phyloP scores from a whole-genome alignment of 2,113 vertebrate genomes.

The Anguilla rostrata region DNA sequence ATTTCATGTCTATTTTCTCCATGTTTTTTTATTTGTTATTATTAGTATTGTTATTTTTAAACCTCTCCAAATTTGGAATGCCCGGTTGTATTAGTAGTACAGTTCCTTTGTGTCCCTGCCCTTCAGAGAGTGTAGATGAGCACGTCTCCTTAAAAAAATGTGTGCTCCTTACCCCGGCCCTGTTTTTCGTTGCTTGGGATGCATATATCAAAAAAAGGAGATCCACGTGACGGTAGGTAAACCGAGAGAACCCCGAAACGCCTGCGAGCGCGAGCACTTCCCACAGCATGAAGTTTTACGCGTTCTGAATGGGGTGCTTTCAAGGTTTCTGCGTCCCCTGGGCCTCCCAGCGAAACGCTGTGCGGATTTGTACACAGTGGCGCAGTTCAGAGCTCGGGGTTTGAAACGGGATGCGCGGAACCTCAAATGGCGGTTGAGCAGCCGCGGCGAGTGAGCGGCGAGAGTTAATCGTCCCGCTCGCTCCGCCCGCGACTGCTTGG shows the following conservation, averaged over 20 bases:
- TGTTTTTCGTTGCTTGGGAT: neutral
- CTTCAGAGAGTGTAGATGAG: neutral
- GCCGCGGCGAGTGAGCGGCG: too few relatives aligned
- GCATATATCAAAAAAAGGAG: neutral
- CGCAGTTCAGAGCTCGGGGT: neutral
- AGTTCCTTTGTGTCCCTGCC: neutral
- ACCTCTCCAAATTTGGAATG: neutral
- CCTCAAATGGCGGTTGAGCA: too few relatives aligned
- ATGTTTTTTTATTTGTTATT: neutral
- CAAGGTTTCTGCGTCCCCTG: neutral
- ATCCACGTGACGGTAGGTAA: neutral
- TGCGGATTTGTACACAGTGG: neutral
- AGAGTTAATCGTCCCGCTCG: too few relatives aligned
- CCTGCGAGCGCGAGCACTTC: neutral
- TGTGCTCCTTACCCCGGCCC: neutral
- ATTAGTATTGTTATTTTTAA: neutral
- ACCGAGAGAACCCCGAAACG: neutral
- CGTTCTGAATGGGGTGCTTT: neutral
- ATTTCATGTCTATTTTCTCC: neutral
- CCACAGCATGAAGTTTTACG: neutral
- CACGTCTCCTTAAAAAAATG: neutral
- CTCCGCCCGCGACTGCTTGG: too few relatives aligned
- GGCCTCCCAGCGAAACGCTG: neutral
- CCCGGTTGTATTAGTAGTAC: neutral
- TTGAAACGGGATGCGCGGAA: too few relatives aligned